A percentile compares a stretch with the other conserved stretches of the same genome.
These are phyloP conservation scores for Canis aureus DNA, from an alignment of 2,113 vertebrate species.

Conservation along the genomic window DNA sequence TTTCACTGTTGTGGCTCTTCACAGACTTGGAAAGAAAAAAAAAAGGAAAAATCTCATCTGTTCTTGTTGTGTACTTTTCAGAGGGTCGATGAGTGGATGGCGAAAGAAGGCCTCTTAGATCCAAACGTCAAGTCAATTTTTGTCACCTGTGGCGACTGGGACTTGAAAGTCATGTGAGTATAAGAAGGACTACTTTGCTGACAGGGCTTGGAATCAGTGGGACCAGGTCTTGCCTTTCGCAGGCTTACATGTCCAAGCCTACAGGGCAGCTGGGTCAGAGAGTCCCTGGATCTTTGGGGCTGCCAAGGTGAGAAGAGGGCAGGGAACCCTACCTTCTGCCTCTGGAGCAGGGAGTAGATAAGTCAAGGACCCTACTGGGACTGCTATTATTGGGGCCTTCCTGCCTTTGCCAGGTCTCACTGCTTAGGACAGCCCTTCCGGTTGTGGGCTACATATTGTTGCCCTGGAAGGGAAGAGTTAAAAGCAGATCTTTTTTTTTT, in stretches of 20 bases:
- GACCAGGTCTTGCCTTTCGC: constrained; percentile 20
- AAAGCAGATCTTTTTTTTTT: constrained; percentile 7
- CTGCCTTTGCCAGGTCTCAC: background rate
- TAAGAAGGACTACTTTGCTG: constrained; percentile 68
- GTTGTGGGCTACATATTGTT: background rate
- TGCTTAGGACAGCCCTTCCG: background rate
- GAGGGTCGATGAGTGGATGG: constrained; percentile 94
- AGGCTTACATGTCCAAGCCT: background rate
- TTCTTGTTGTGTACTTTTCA: constrained; percentile 88
- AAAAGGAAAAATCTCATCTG: constrained; percentile 82
- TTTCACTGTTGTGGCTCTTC: constrained; percentile 85
- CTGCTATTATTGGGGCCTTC: background rate
- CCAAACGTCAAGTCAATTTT: constrained; percentile 93
- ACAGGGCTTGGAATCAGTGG: constrained; percentile 15
- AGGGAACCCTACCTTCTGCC: background rate
- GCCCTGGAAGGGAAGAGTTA: constrained; percentile 30
- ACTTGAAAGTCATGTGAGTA: constrained; percentile 95
- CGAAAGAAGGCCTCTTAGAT: constrained; percentile 92
- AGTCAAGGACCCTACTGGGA: background rate
- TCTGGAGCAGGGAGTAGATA: background rate
- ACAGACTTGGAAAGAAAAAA: constrained; percentile 70
- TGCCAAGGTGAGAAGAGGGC: background rate
- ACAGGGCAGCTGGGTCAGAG: background rate
- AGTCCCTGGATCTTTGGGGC: background rate
- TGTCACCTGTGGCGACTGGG: constrained; percentile 94